Base-by-base conservation (phyloP, 2,888 invertebrate species). In the Phengaris alcon region DNA sequence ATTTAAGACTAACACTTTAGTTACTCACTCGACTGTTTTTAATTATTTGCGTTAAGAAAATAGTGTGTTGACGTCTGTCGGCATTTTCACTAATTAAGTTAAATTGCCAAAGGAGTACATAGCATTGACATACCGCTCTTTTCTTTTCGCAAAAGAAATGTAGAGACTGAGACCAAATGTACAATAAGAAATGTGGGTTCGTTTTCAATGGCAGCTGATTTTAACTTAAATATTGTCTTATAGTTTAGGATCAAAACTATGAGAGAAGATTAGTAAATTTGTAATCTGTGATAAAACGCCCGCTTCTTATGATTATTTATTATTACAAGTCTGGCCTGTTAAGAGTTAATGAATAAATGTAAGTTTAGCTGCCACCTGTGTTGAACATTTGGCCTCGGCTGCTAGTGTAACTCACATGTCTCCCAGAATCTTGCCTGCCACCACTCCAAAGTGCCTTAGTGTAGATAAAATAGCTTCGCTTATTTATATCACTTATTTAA, bases 361-460 rank as follows among this genome's bases (percentile, higher is more conserved):
- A 64, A 7, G 52, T 52, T 52, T 64, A 35, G 22, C 64, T 64
- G 64, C 64, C 4, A 64, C 35, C 6, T 35, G 0, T 44, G 44
- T 46, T 15, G n/a, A 70, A 15, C 35, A 51, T 51, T 72, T 54
- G 52, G 72, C 72, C 72, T 72, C 72, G 13, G 70, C 10, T 2
- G 15, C 52, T 51, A 52, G 52, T 72, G 3, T 69, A 46, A 48
- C 48, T 22, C 54, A 72, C 35, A 52, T 69, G 55, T 69, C 68
- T 75, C 68, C 69, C 68, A 68, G 15, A 68, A 44, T 75, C 74
- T 75, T 75, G 74, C 74, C 74, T 75, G 74, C 74, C 69, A 75
- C 55, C 51, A 54, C 54, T 75, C 55, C 35, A 55, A 74, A 75
- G 74, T 75, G 74, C 74, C 74, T 75, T 75, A 75, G 74, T 68